Base-by-base conservation (phyloP, 2,113 vertebrate genomes). In the Pithys albifrons region DNA sequence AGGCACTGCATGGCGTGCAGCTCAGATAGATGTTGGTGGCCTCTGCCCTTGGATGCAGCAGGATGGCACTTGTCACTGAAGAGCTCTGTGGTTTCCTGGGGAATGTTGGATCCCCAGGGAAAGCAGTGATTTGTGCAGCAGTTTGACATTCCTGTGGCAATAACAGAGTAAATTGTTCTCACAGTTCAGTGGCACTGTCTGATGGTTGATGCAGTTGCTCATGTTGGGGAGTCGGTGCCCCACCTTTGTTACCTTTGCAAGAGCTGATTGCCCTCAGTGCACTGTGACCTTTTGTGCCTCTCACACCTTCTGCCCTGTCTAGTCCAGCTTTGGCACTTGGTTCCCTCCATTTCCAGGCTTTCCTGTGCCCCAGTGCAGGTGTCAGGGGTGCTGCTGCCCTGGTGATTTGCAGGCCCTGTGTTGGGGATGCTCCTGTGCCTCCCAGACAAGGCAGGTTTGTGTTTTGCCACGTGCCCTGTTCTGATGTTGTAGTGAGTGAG, bases 331-430 rank as follows among this genome's bases (percentile, higher is more conserved):
- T 69, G 27, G 22, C 43, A 33, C 35, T 7, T 29, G 48, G 4
- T 51, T 37, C 24, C 37, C 45, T 45, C 3, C 6, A 0, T 46
- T 39, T 51, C 61, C 65, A 72, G 35, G 3, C 19, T 37, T 7
- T 2, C 3, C 22, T 19, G 49, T 93, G 55, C 52, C 37, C 41
- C 27, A 9, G 1, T 0, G 2, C 12, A 2, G 29, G 24, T 1
- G 1, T 37, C 23, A 19, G 27, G 51, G 15, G 14, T 61, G 39
- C 33, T 58, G 70, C 39, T n/a, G 14, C 37, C 62, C 35, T n/a
- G 77, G 49, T 41, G 9, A 4, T 58, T 14, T 20, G 39, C 2
- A 2, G 19, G 12, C 33, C 66, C 33, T 23, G 28, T 1, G 0
- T 7, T 82, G 66, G 66, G 49, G 29, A 31, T 57, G 41, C 6